Evolutionary conservation across 1,140 invertebrate species (phyloP).

Genomic region (Tyrophagus putrescentiae): DNA sequence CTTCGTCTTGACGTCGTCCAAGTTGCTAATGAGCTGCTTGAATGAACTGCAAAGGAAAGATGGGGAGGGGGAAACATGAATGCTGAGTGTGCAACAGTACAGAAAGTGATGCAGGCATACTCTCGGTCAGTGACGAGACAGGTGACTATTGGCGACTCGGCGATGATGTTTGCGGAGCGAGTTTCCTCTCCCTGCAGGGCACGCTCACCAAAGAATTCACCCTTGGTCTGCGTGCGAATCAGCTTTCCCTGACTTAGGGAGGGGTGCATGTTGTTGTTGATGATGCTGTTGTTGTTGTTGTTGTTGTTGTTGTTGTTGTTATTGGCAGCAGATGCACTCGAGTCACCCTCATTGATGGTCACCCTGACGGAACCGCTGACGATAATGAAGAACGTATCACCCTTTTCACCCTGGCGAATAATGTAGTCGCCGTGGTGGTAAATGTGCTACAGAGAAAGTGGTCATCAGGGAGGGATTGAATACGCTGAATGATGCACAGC

Average conservation of each 20-base stretch:
- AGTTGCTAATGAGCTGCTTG: conserved; percentile 64
- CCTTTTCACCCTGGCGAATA: conserved; percentile 90
- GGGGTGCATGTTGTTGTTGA: background rate
- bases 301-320: conserved; percentile 38
- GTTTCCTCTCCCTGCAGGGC: conserved; percentile 95
- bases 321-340: too few species aligned
- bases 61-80: conserved; percentile 17
- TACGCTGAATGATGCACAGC: conserved; percentile 35
- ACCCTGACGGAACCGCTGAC: conserved; percentile 82
- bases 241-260: conserved; percentile 50
- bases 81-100: background rate
- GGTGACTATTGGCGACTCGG: conserved; percentile 79
- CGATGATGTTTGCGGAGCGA: conserved; percentile 92
- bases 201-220: conserved; percentile 95
- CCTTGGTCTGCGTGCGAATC: conserved; percentile 69
- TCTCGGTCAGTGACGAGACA: conserved; percentile 95
- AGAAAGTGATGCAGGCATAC: too few species aligned
- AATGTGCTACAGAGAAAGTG: conserved; percentile 46
- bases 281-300: conserved; percentile 39
- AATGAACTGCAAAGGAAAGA: conserved; percentile 54
- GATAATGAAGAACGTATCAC: conserved; percentile 99
- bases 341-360: conserved; percentile 46
- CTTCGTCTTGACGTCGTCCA: conserved; percentile 76
- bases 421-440: conserved; percentile 94
- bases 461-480: conserved; percentile 10